phyloP scores from a whole-genome alignment of 2,888 invertebrate species.

The Scaptomyza reducta region DNA sequence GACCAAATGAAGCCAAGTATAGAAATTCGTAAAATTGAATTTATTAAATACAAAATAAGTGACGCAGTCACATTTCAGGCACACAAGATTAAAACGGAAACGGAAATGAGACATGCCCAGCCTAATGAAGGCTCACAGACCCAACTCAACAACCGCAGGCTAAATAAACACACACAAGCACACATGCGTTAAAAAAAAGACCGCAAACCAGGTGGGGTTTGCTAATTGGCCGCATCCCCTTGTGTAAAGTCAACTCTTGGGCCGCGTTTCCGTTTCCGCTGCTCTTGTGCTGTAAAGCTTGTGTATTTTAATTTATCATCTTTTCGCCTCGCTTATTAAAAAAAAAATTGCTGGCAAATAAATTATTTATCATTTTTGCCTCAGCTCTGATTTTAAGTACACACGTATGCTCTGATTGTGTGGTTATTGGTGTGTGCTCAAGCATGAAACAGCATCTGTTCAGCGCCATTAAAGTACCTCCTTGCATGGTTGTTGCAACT shows the following conservation, averaged over 20 bases:
- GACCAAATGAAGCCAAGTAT: conserved; percentile 11
- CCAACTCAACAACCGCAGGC: conserved; percentile 23
- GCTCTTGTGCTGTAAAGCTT: conserved; percentile 4
- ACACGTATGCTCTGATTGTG: background rate
- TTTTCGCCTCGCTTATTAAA: conserved; percentile 15
- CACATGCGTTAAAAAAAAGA: conserved; percentile 29
- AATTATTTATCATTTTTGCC: conserved; percentile 66
- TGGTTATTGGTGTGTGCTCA: conserved; percentile 12
- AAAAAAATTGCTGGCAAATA: conserved; percentile 52
- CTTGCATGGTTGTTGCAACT: background rate
- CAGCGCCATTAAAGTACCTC: conserved; percentile 11
- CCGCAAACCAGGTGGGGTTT: conserved; percentile 50
- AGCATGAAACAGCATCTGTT: conserved; percentile 16
- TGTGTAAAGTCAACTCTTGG: conserved; percentile 10
- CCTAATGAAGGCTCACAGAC: conserved; percentile 26
- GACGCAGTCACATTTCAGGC: conserved; percentile 39
- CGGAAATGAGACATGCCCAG: conserved; percentile 38
- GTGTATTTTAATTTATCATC: conserved; percentile 11
- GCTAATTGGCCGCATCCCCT: conserved; percentile 57
- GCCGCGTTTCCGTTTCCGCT: conserved; percentile 22
- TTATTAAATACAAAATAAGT: conserved; percentile 21
- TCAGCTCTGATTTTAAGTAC: conserved; percentile 52
- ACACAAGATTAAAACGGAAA: conserved; percentile 40
- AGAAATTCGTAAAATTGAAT: conserved; percentile 16
- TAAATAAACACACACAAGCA: conserved; percentile 13